Base-by-base conservation (phyloP, 2,113 vertebrate genomes). In the Formicarius rufipectus region DNA sequence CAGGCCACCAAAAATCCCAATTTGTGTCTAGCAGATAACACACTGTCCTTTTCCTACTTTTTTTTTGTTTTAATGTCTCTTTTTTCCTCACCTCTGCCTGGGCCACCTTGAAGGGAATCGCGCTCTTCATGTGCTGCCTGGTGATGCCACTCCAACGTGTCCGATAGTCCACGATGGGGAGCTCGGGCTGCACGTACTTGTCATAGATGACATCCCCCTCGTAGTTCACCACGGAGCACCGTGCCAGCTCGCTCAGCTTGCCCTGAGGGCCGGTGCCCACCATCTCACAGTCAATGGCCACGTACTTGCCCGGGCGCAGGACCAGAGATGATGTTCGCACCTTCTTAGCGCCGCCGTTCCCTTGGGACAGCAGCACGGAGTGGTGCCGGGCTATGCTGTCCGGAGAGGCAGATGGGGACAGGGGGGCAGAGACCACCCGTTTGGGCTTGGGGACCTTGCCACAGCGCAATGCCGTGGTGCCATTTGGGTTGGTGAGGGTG, bases 221-320 rank as follows among this genome's bases (percentile, higher is more conserved):
- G 8, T 99, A 99, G 92, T 98, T 98, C 31, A 99, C 97, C 42
- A 99, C 96, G 0, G 99, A 99, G 95, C 99, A 99, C 16, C 99
- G 99, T 3, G 99, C 99, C 94, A 99, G 90, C 96, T 99, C 99
- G 0, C 98, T 99, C 84, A 95, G 97, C 67, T 94, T 95, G 19
- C 99, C 99, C 2, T 96, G 90, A 1, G 98, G 99, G 5, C 99
- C 99, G 0, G 99, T 99, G 68, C 99, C 99, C 68, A 99, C 99
- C 99, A 99, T 99, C 97, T 99, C 99, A 24, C 99, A 99, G 98
- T 99, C 99, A 15, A 99, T 81, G 9, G 99, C 98, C 93, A 99
- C 98, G 4, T 98, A 97, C 10, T 97, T 98, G 58, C 88, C 73
- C 0, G 94, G 97, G 13, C 81, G 96, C 18, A 89, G 64, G 35